These are phyloP conservation scores for Paracyclopina nana DNA, from an alignment of 1,140 invertebrate species.

Conservation along the genomic window DNA sequence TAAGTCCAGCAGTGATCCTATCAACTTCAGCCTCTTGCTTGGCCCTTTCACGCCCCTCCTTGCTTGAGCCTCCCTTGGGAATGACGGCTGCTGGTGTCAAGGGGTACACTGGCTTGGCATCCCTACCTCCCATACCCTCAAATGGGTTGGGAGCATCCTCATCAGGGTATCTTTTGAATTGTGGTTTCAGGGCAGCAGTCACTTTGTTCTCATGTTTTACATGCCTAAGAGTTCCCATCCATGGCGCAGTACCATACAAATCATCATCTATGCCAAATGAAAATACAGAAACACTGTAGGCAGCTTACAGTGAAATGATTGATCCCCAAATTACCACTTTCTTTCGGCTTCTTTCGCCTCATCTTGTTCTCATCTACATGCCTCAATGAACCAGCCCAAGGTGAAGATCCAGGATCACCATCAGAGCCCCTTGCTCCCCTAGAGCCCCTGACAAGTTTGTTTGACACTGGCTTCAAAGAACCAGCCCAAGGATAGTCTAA, in stretches of 20 bases:
- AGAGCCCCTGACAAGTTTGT: background rate
- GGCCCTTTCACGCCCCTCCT: background rate
- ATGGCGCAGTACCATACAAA: background rate
- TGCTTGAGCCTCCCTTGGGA: background rate
- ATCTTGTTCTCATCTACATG: background rate
- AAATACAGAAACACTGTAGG: background rate
- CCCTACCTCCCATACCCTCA: background rate
- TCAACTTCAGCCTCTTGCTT: background rate
- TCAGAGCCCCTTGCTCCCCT: background rate
- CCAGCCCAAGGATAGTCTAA: conserved; percentile 4
- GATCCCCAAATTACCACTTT: background rate
- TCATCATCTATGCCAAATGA: conserved; percentile 1
- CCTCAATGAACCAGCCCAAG: background rate
- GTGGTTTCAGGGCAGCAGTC: background rate
- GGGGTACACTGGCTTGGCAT: background rate
- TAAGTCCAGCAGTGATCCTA: background rate
- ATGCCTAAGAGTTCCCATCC: conserved; percentile 1
- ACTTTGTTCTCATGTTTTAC: background rate
- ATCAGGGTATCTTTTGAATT: conserved; percentile 11
- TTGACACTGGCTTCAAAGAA: background rate
- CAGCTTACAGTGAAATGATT: background rate
- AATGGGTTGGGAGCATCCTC: conserved; percentile 13
- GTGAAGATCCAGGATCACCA: background rate
- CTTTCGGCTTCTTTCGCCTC: background rate
- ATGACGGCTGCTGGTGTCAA: background rate